phyloP scores from a whole-genome alignment of 2,888 invertebrate genomes.

The Caenorhabditis japonica region DNA sequence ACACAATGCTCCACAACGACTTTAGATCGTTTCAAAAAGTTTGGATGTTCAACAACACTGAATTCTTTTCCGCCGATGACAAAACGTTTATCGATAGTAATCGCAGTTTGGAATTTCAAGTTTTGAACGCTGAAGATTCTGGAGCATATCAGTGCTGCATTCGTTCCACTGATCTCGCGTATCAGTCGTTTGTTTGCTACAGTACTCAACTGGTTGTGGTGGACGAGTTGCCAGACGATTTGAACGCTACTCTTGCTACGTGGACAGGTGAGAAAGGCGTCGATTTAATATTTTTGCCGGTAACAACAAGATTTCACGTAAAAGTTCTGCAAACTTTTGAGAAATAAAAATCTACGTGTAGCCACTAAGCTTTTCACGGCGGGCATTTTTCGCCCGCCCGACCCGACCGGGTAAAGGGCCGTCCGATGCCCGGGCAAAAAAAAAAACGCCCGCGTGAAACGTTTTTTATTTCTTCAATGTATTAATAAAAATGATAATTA shows the following conservation, averaged over 20 bases:
- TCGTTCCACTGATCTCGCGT: constrained; percentile 39
- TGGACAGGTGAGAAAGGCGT: too few relatives aligned
- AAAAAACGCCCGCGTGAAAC: too few relatives aligned
- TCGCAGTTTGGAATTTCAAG: constrained; percentile 49
- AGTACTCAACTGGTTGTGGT: constrained; percentile 31
- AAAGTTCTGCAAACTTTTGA: too few relatives aligned
- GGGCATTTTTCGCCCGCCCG: too few relatives aligned
- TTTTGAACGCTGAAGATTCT: constrained; percentile 30
- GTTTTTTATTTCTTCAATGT: too few relatives aligned
- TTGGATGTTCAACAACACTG: constrained; percentile 47
- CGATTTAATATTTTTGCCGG: too few relatives aligned
- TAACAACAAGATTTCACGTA: too few relatives aligned
- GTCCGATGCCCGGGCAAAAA: too few relatives aligned
- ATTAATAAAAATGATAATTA: too few relatives aligned
- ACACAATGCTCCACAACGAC: constrained; percentile 36
- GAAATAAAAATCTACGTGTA: too few relatives aligned
- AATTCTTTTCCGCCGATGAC: constrained; percentile 39
- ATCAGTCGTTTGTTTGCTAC: constrained; percentile 51
- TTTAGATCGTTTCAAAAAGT: constrained; percentile 45
- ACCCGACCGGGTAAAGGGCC: too few relatives aligned
- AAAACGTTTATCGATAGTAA: constrained; percentile 54
- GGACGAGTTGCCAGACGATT: constrained; percentile 33
- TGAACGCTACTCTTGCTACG: constrained; percentile 11
- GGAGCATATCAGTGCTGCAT: constrained; percentile 47
- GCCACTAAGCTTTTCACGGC: too few relatives aligned